A percentile compares a stretch with the other conserved stretches of the same genome.
These are phyloP conservation scores for Goniozus legneri DNA, from an alignment of 1,140 invertebrate species.

Conservation along the genomic window DNA sequence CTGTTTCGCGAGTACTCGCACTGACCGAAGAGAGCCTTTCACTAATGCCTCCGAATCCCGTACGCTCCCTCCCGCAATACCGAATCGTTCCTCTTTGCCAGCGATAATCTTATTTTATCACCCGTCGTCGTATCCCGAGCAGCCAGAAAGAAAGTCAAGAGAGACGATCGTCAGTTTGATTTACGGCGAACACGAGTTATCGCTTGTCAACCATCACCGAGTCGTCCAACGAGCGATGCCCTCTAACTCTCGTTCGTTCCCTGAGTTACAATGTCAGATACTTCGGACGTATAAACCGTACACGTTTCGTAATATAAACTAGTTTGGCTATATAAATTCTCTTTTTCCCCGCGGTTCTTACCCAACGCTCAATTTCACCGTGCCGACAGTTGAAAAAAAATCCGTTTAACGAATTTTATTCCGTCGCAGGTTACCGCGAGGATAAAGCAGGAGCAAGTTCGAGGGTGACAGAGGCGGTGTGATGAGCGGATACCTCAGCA, in stretches of 20 bases:
- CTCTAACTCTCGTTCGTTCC: too few relatives aligned
- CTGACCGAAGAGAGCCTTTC: conserved; percentile 13
- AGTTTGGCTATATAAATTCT: too few relatives aligned
- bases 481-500: conserved; percentile 52
- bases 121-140: too few relatives aligned
- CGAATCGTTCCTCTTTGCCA: conserved; percentile 6
- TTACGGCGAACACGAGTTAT: conserved; percentile 7
- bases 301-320: too few relatives aligned
- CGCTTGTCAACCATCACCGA: conserved; percentile 8
- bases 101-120: conserved; percentile 1
- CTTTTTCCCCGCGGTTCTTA: too few relatives aligned
- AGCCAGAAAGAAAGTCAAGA: conserved; percentile 7
- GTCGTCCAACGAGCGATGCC: too few relatives aligned
- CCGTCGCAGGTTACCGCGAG: conserved; percentile 19
- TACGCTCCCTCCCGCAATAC: conserved; percentile 7
- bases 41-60: conserved; percentile 19
- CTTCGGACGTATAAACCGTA: too few relatives aligned
- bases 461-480: conserved; percentile 44
- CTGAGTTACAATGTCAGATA: too few relatives aligned
- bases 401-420: too few relatives aligned
- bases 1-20: too few relatives aligned
- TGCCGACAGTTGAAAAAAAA: too few relatives aligned
- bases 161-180: conserved; percentile 8
- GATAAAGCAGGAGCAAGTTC: conserved; percentile 24
- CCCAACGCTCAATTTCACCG: too few relatives aligned